Percentiles rank a stretch among this genome's conserved stretches.
phyloP scores from a whole-genome alignment of 2,888 invertebrate species.

The Folsomia candida region DNA sequence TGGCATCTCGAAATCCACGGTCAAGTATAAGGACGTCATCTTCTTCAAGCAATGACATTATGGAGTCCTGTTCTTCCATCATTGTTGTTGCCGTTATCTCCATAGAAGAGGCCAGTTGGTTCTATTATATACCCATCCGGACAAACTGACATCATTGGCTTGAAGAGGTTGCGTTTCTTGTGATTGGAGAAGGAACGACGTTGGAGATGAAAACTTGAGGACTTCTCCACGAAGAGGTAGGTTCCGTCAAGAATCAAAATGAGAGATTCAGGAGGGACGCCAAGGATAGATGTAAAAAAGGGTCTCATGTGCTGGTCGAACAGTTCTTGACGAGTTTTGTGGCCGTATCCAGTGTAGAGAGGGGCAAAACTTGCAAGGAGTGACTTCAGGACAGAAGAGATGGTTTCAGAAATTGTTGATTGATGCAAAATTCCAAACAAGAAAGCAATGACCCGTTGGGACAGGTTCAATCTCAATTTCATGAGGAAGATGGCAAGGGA shows the following conservation, averaged over 20 bases:
- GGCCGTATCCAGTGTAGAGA: conserved; percentile 11
- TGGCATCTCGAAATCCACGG: conserved; percentile 13
- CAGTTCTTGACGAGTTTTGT: conserved; percentile 11
- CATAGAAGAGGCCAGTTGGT: background rate
- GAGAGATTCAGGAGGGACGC: background rate
- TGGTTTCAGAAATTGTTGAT: conserved; percentile 4
- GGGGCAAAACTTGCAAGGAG: conserved; percentile 14
- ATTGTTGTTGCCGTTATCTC: conserved; percentile 3
- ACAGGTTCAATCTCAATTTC: conserved; percentile 18
- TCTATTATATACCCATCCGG: conserved; percentile 14
- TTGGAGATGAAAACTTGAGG: conserved; percentile 4
- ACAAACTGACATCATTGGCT: conserved; percentile 9
- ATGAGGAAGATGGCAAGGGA: conserved; percentile 19
- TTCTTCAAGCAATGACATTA: background rate
- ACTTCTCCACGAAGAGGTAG: conserved; percentile 20
- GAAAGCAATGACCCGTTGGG: conserved; percentile 8
- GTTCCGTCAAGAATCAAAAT: conserved; percentile 16
- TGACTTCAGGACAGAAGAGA: background rate
- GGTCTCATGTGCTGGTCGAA: background rate
- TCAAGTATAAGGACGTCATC: conserved; percentile 13
- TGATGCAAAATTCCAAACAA: conserved; percentile 24
- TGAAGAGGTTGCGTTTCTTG: conserved; percentile 12
- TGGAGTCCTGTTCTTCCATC: background rate
- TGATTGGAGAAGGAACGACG: conserved; percentile 6
- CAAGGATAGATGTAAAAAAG: background rate